Evolutionary conservation across 2,888 invertebrate species (phyloP), one percentile per base, ranked within the genome.

Genomic region (Ommatoiulus sabulosus): DNA sequence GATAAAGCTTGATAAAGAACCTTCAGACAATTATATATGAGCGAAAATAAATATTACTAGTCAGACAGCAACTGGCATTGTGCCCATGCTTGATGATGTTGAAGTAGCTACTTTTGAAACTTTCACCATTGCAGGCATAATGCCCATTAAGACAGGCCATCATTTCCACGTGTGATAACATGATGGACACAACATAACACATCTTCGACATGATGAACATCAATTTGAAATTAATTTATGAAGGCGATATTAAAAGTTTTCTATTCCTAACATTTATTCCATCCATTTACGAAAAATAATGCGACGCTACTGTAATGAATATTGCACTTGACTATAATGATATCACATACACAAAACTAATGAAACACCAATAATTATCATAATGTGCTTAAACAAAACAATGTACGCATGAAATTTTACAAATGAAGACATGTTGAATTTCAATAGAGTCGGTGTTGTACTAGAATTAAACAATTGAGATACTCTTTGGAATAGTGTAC

Each of bases 211-310:
- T 4, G 4, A n/a, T 57, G n/a, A 3, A 57, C 17, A 57, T 3
- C 17, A 17, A 57, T 12, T 3, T n/a, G n/a, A 3, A 57, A 57
- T n/a, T 57, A n/a, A n/a, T 5, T n/a, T n/a, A 57, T 57, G n/a
- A 57, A n/a, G 57, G n/a, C 1, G n/a, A 57, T 57, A 57, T 57
- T 17, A 57, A 57, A 57, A 57, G 57, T 57, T 57, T 57, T 57
- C 57, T 57, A 57, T n/a, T 57, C n/a, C 57, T 57, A 57, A 57
- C 57, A 57, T 57, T 57, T 57, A 57, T 57, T 57, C 57, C 57
- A 57, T 57, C 12, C 17, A 57, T 57, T 57, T 57, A 57, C 57
- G 57, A 57, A 57, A 57, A 57, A 57, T 57, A 57, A 57, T 57
- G 57, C 57, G n/a, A 57, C 57, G 12, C n/a, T 52, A 57, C n/a